These are phyloP conservation scores for Uropetala carovei DNA, from an alignment of 2,888 invertebrate genomes.

Conservation along the genomic window DNA sequence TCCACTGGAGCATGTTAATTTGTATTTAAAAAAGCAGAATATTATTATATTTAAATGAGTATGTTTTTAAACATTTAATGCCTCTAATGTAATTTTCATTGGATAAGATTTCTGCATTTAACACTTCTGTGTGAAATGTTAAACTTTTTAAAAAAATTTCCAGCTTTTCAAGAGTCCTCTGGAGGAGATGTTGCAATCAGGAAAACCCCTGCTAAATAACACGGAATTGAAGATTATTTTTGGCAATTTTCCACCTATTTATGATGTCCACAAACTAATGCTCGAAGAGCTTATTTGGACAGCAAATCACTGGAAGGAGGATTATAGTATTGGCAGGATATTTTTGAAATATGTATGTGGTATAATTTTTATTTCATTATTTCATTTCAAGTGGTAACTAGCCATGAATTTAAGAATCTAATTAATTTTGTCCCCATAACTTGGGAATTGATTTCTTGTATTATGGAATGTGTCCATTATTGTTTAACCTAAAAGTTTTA, in stretches of 20 bases:
- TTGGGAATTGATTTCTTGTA: background rate
- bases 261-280: conserved; percentile 92
- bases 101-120: background rate
- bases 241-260: conserved; percentile 95
- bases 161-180: conserved; percentile 96
- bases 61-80: background rate
- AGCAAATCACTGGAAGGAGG: conserved; percentile 91
- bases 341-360: conserved; percentile 85
- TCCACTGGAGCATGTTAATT: no score
- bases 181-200: conserved; percentile 90
- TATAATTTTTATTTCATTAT: background rate
- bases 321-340: conserved; percentile 90
- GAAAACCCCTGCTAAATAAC: conserved; percentile 88
- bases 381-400: background rate
- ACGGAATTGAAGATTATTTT: conserved; percentile 97
- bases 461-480: background rate
- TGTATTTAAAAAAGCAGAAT: no score
- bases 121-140: no score
- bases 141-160: conserved; percentile 68
- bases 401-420: background rate
- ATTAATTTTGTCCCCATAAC: background rate
- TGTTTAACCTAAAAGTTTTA: background rate
- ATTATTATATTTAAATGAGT: background rate
- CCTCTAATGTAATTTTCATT: background rate
- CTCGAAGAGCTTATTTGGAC: conserved; percentile 80